Evolutionary conservation across 2,888 invertebrate genomes (phyloP).

Genomic region (Gonocerus acuteangulatus): DNA sequence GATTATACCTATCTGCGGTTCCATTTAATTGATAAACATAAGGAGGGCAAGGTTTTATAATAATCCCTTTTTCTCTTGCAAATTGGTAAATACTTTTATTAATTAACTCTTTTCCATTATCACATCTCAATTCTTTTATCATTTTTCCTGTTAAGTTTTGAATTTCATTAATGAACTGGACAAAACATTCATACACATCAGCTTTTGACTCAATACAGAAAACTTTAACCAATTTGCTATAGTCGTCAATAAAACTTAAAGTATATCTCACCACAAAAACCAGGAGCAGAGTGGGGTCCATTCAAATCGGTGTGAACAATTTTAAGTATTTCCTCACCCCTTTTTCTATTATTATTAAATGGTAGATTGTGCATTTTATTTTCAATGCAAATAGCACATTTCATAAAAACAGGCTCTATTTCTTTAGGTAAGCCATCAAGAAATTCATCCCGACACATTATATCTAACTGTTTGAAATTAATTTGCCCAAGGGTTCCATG

Average conservation of each 20-base stretch:
- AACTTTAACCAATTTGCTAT: not conserved
- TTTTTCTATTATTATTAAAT: not conserved
- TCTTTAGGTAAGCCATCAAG: not conserved
- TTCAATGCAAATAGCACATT: not conserved
- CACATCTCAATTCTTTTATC: not conserved
- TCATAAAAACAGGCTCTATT: not conserved
- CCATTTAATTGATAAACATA: conserved; percentile 17
- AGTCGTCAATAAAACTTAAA: not conserved
- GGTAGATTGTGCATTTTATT: not conserved
- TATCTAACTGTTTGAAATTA: not conserved
- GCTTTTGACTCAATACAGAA: not conserved
- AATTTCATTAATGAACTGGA: too few relatives aligned
- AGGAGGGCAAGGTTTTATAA: too few relatives aligned
- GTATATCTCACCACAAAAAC: too few relatives aligned
- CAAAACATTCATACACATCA: too few relatives aligned
- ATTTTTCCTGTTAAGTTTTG: too few relatives aligned
- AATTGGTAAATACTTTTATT: not conserved
- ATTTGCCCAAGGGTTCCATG: not conserved
- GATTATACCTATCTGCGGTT: conserved; percentile 6
- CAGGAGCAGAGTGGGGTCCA: too few relatives aligned
- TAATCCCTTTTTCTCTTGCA: not conserved
- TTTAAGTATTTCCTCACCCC: not conserved
- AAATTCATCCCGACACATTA: not conserved
- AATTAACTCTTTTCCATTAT: not conserved
- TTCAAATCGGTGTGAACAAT: not conserved